Base-by-base conservation (phyloP, 2,797 vertebrate species). In the Tadarida brasiliensis region DNA sequence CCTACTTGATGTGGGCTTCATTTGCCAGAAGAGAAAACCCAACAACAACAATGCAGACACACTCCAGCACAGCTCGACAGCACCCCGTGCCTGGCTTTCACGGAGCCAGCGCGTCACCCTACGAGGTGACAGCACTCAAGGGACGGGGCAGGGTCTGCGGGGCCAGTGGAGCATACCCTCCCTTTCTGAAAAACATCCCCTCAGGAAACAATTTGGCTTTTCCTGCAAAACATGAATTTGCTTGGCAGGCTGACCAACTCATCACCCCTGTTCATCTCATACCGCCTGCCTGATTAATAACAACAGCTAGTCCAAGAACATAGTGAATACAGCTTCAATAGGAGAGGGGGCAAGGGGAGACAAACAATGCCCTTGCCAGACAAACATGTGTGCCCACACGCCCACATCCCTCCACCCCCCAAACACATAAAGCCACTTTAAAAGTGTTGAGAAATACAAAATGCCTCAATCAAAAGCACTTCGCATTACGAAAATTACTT, bases 171-270 rank as follows among this genome's bases (percentile, higher is more conserved):
- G 33, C 51, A 63, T 26, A 67, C 78, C 59, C 85, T 87, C 77
- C 78, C 86, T 90, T 95, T 74, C 90, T 94, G 68, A 89, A 97
- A 96, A 97, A 96, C 85, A 96, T 94, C 70, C 90, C 81, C 51
- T 76, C 67, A 86, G 96, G 94, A 97, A 96, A 95, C 39, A 85
- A 84, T 94, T 96, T 94, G 96, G 94, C 28, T 0, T 95, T 96
- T 96, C 94, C 94, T 94, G 90, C 94, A 96, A 87, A 96, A 90
- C 96, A 94, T 59, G 92, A 93, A 73, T 81, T 94, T 90, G 59
- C 89, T 96, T 96, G 95, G 92, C 92, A 80, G 63, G 19, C 54
- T 65, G 78, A 90, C 17, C 26, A 94, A 92, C 92, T 95, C 96
- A 96, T 96, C 96, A 63, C 87, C 33, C 51, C 94, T 96, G 77